Evolutionary conservation across 2,888 invertebrate species (phyloP).

Genomic region (Gisinianus flammeolus): DNA sequence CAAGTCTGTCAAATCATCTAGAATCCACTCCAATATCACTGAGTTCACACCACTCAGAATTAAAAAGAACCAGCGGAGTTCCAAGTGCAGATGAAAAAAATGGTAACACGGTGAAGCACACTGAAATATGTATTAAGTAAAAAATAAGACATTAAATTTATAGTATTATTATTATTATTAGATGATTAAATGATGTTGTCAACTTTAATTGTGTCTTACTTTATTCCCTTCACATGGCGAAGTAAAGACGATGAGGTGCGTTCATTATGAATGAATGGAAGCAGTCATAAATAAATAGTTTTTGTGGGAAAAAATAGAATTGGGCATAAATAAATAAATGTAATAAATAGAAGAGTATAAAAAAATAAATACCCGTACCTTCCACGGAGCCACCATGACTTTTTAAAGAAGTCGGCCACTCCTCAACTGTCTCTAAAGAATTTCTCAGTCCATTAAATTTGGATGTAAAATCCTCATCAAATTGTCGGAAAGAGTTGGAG

Average conservation of each 20-base stretch:
- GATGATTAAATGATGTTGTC: no score
- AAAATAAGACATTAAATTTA: slow-evolving; percentile 2
- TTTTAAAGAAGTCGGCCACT: slow-evolving; percentile 47
- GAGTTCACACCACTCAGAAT: slow-evolving; percentile 54
- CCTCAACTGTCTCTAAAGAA: slow-evolving; percentile 38
- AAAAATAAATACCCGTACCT: slow-evolving; percentile 38
- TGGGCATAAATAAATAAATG: not conserved
- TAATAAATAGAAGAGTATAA: not conserved
- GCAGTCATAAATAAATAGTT: not conserved
- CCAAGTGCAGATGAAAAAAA: slow-evolving; percentile 65
- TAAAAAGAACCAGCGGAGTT: slow-evolving; percentile 64
- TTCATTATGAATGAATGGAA: no score
- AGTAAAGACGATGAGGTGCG: no score
- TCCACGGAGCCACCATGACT: slow-evolving; percentile 47
- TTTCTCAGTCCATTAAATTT: slow-evolving; percentile 48
- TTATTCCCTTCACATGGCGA: no score
- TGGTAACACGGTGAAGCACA: slow-evolving; percentile 64
- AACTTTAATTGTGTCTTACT: no score
- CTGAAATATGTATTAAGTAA: slow-evolving; percentile 61
- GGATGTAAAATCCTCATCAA: slow-evolving; percentile 16
- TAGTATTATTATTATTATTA: not conserved
- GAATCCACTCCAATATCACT: slow-evolving; percentile 43
- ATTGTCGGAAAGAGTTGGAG: not conserved
- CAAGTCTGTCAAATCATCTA: slow-evolving; percentile 50
- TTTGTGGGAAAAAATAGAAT: not conserved